Evolutionary conservation across 2,113 vertebrate genomes (phyloP).

Genomic region (Aptenodytes patagonicus): DNA sequence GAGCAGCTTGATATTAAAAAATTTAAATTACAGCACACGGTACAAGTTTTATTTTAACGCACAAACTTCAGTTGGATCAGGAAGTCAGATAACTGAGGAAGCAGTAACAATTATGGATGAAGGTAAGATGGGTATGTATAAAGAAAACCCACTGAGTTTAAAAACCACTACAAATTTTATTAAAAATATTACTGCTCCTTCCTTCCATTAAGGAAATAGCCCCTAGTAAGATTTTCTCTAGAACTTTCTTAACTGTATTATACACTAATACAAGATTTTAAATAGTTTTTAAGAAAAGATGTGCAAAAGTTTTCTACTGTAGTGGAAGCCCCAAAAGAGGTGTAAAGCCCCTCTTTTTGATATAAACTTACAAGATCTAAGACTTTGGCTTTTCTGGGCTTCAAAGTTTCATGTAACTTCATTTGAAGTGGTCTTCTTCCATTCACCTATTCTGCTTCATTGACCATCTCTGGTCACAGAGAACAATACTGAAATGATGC

Average conservation of each 20-base stretch:
- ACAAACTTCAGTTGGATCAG: conserved; percentile 84
- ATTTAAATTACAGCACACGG: conserved; percentile 92
- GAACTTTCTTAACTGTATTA: neutral
- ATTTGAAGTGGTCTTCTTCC: neutral
- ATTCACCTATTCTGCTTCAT: neutral
- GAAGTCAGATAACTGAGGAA: conserved; percentile 87
- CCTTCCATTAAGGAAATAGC: neutral
- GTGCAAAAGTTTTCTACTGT: neutral
- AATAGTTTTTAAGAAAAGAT: neutral
- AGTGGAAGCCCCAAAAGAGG: neutral
- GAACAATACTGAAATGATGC: neutral
- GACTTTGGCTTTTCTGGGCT: neutral
- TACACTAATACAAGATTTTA: neutral
- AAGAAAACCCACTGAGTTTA: neutral
- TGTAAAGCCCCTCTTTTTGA: neutral
- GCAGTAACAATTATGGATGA: conserved; percentile 87
- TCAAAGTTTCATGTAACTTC: neutral
- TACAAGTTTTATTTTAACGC: conserved; percentile 97
- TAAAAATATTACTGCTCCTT: neutral
- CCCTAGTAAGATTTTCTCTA: neutral
- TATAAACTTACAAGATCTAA: neutral
- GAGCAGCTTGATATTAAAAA: conserved; percentile 86
- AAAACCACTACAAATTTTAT: neutral
- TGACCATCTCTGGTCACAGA: neutral
- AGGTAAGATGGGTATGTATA: conserved; percentile 88